These are phyloP conservation scores for mouse (Mus musculus) DNA, from an alignment of 2,113 vertebrate species.

Conservation along the genomic window GRCm39 chrX:135529001-135529500, in stretches of 20 bases:
- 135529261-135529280: not conserved
- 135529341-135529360: not conserved
- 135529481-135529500: not conserved
- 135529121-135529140: not conserved
- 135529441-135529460: not conserved
- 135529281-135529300: not conserved
- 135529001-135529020: not conserved
- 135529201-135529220: not conserved
- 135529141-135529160: not conserved
- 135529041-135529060: not conserved
- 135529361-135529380: not conserved
- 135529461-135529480: not conserved
- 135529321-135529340: too few relatives aligned
- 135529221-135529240: not conserved
- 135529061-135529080: not conserved
- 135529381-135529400: not conserved
- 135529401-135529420: not conserved
- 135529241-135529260: not conserved
- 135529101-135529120: not conserved
- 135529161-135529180: not conserved
- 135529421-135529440: constrained; percentile 12
- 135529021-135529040: not conserved
- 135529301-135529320: not conserved
- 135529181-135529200: not conserved
- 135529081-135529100: not conserved